Base-by-base conservation (phyloP, 2,888 invertebrate species). In the Trachelus troglodyta region DNA sequence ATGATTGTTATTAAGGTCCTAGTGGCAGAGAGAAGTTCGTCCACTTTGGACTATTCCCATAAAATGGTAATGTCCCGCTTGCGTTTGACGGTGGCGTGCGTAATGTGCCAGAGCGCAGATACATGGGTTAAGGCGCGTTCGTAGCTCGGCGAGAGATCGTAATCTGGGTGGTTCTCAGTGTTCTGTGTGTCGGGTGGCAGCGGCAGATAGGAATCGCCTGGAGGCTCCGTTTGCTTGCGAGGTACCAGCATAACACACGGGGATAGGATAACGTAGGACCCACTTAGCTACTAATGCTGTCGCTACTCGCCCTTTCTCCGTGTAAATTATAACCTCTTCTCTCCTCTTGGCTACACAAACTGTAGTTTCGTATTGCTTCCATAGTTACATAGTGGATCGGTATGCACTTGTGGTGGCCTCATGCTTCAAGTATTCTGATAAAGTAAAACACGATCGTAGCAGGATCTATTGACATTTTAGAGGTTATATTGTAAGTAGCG, bases 201-300 rank as follows among this genome's bases (percentile, higher is more conserved):
- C 82, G 82, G 82, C 77, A 82, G 88, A 88, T 88, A 88, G 84
- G 83, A 85, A 88, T 88, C 88, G 83, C 82, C 80, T 77, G 74
- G 77, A 69, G 73, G n/a, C 68, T 75, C 68, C 37, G 77, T 30
- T 30, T 34, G 75, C 75, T n/a, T 37, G 80, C 80, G 79, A 81
- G 85, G 83, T 74, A 74, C 74, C 85, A 79, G 81, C 78, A 85
- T 84, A 87, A 86, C 85, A 83, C 85, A 85, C 86, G 80, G 82
- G 86, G 85, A 86, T 81, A 85, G 88, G 86, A 89, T 90, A 90
- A 90, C 87, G 88, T 87, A 89, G 88, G 87, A 84, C 88, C 90
- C 89, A 90, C 89, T 90, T 90, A 90, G 87, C 89, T 86, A 88
- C 90, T 90, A 90, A 90, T 90, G 89, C 88, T 89, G 89, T 90